Evolutionary conservation across 2,888 invertebrate species (phyloP).

Genomic region (Stenolophus ochropezus): DNA sequence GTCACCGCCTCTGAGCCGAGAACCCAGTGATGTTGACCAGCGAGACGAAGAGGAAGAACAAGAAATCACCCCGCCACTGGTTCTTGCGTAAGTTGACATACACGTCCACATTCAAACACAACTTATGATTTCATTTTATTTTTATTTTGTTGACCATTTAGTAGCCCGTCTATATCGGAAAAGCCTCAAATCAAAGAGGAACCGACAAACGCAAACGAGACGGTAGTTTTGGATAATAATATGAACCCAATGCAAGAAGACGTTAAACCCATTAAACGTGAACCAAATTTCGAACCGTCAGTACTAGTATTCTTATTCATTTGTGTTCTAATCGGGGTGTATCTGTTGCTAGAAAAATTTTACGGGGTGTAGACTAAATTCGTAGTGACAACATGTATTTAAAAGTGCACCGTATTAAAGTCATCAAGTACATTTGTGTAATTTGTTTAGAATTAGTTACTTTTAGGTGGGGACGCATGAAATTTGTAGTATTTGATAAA

Average conservation of each 20-base stretch:
- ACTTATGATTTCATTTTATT: constrained; percentile 31
- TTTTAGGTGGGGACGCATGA: neutral
- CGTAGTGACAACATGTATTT: neutral
- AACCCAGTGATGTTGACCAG: constrained; percentile 67
- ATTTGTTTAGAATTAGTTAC: neutral
- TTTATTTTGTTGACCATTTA: constrained; percentile 46
- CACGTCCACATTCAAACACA: neutral
- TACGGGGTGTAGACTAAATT: neutral
- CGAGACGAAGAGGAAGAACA: constrained; percentile 72
- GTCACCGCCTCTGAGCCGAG: constrained; percentile 70
- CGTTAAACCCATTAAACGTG: neutral
- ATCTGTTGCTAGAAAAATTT: constrained; percentile 1
- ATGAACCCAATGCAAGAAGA: constrained; percentile 18
- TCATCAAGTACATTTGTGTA: neutral
- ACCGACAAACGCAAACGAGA: constrained; percentile 21
- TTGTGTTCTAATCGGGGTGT: neutral
- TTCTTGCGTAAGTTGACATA: constrained; percentile 39
- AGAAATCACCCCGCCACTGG: constrained; percentile 36
- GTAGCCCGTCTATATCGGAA: neutral
- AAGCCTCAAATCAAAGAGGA: constrained; percentile 27
- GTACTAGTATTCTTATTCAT: constrained; percentile 31
- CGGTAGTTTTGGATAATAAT: constrained; percentile 42
- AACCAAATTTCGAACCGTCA: constrained; percentile 28
- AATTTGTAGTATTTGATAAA: neutral
- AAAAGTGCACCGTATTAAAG: neutral